phyloP scores from a whole-genome alignment of 2,888 invertebrate genomes.

The Amiota communis region DNA sequence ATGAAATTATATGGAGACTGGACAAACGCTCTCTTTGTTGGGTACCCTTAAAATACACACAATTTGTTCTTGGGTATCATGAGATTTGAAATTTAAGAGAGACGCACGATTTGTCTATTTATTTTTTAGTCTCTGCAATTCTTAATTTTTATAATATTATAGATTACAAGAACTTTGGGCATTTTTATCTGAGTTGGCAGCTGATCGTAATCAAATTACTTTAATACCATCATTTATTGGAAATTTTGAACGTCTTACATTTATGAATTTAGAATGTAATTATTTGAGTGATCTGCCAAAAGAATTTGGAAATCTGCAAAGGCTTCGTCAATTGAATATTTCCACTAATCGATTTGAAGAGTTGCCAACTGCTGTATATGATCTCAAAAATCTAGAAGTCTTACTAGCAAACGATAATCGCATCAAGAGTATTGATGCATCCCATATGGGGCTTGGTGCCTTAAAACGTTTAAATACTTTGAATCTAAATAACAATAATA shows the following conservation, averaged over 20 bases:
- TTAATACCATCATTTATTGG: conserved; percentile 79
- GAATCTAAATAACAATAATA: conserved; percentile 85
- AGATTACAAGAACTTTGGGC: conserved; percentile 60
- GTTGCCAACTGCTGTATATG: conserved; percentile 84
- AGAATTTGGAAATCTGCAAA: conserved; percentile 77
- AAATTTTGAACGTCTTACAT: conserved; percentile 78
- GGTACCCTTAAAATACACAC: no score
- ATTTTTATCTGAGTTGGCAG: conserved; percentile 76
- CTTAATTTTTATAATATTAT: no score
- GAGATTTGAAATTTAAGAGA: no score
- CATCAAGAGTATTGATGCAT: conserved; percentile 79
- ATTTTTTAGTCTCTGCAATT: no score
- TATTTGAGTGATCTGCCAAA: conserved; percentile 78
- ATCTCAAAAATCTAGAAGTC: conserved; percentile 83
- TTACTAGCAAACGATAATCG: conserved; percentile 84
- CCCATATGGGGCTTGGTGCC: conserved; percentile 76
- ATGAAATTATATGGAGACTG: no score
- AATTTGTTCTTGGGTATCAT: no score
- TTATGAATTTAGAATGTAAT: conserved; percentile 85
- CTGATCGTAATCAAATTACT: conserved; percentile 81
- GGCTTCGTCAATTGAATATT: conserved; percentile 85
- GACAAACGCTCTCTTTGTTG: no score
- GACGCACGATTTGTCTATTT: no score
- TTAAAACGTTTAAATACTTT: conserved; percentile 80
- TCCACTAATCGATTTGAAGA: conserved; percentile 84